Evolutionary conservation across 2,113 vertebrate genomes (phyloP), one percentile per base, ranked within the genome.

Genomic region (Prietella phreatophila): DNA sequence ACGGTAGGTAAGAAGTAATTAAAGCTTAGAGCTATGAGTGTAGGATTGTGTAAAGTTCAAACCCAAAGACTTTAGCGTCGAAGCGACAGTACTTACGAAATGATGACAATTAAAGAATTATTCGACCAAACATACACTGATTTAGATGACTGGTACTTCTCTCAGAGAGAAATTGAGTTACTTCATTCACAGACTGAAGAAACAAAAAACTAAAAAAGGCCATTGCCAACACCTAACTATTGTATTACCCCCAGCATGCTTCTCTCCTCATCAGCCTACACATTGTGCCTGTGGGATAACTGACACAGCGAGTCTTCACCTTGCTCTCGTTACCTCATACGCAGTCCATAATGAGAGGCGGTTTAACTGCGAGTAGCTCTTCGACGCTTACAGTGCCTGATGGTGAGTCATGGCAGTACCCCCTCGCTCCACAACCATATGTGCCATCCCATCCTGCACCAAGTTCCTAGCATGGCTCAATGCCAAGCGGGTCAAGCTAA

Each of bases 401-500:
- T 75, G 83, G 86, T 83, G 78, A 88, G 81, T 84, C 88, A 75
- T 73, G 50, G 22, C 36, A 78, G 82, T 36, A 39, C 83, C 71
- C 19, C 86, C 82, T 53, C 84, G 73, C 73, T 85, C 42, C 71
- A 39, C 75, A 79, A 63, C 71, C 89, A 87, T 86, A 63, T 86
- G 86, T 55, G 63, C 39, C 56, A 27, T 42, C 71, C 61, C 33
- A 27, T 25, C 30, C 50, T 55, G 81, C 75, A 33, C 20, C 67
- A 47, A 15, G 13, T 78, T 27, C 85, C 73, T 88, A 83, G 82
- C 87, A 22, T 60, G 85, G 65, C 75, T 87, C 83, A 56, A 90
- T 58, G 87, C 82, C 69, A 85, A 67, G 71, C 86, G 53, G 86
- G 83, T 71, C 86, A 76, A 36, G 67, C 71, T 90, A 82, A 85